phyloP scores from a whole-genome alignment of 2,888 invertebrate species.

The Volucella zonaria region DNA sequence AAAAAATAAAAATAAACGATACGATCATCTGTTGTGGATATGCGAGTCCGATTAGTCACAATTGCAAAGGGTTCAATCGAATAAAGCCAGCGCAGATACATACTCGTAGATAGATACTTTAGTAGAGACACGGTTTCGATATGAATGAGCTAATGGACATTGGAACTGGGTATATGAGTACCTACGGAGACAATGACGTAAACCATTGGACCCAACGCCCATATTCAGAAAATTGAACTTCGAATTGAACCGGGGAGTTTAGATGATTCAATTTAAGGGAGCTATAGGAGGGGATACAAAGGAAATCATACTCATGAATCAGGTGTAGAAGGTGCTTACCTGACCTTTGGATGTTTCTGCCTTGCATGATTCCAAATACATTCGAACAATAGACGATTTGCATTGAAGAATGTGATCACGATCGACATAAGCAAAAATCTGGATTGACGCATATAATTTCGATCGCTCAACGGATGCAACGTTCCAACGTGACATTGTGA shows the following conservation, averaged over 20 bases:
- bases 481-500: no score
- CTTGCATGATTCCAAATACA: no score
- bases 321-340: neutral
- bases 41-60: constrained; percentile 48
- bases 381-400: no score
- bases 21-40: constrained; percentile 41
- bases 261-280: constrained; percentile 28
- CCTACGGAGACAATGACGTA: constrained; percentile 18
- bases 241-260: constrained; percentile 1
- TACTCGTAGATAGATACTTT: constrained; percentile 29
- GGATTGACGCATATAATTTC: no score
- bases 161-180: constrained; percentile 10
- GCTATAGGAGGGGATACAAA: constrained; percentile 4
- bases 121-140: neutral
- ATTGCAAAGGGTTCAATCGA: constrained; percentile 12
- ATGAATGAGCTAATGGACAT: constrained; percentile 21
- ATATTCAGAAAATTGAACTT: neutral
- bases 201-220: neutral
- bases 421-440: no score
- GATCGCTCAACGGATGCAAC: no score
- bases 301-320: neutral
- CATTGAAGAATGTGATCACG: no score
- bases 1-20: neutral
- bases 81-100: neutral
- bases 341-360: no score